phyloP scores from a whole-genome alignment of 2,888 invertebrate genomes.

The Drosophila nigricruria region DNA sequence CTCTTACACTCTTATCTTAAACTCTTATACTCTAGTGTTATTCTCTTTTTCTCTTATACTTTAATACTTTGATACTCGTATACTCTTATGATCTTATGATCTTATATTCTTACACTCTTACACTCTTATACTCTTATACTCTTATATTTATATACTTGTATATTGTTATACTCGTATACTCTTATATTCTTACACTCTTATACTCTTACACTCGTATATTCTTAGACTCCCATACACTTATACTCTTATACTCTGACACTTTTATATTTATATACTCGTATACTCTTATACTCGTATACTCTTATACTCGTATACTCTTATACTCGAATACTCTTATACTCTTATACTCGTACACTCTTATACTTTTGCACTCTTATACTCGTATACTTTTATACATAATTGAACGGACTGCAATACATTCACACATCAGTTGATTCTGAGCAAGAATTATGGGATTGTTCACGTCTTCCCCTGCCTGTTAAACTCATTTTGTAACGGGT shows the following conservation, averaged over 20 bases:
- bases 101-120: not conserved
- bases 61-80: too few relatives aligned
- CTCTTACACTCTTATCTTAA: not conserved
- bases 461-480: not conserved
- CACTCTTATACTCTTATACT: not conserved
- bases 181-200: not conserved
- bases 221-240: not conserved
- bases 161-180: not conserved
- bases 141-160: not conserved
- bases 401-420: not conserved
- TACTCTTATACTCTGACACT: not conserved
- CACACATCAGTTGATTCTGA: not conserved
- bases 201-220: not conserved
- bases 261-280: not conserved
- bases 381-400: not conserved
- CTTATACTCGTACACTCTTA: not conserved
- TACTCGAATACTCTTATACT: not conserved
- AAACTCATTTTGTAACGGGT: not conserved
- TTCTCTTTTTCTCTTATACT: too few relatives aligned
- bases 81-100: not conserved
- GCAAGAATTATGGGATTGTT: not conserved
- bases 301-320: not conserved
- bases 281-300: not conserved
- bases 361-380: not conserved
- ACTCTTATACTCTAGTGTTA: too few relatives aligned